Conservation (phyloP, 2,797 vertebrate species). For the Acestrorhynchus altus region DNA sequence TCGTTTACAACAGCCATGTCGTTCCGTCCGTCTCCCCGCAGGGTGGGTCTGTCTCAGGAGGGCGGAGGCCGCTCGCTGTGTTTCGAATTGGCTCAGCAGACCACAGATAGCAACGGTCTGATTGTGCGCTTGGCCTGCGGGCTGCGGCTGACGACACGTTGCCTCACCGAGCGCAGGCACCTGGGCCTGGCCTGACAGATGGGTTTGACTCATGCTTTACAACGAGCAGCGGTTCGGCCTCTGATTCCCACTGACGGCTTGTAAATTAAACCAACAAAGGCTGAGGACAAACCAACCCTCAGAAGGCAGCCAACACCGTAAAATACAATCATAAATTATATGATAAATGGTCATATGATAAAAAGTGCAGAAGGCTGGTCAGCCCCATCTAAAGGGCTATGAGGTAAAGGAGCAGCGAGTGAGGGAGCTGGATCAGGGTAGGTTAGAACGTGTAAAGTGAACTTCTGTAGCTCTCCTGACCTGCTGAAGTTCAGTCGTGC, state of each 20-base stretch:
- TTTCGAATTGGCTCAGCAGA: constrained; percentile 70
- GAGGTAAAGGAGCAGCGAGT: not conserved
- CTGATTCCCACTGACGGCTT: constrained; percentile 1
- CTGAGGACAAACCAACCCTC: not conserved
- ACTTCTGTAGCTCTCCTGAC: no score
- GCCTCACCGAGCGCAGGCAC: not conserved
- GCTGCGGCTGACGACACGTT: constrained; percentile 12
- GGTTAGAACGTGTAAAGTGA: not conserved
- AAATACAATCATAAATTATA: constrained; percentile 16
- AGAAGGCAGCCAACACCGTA: not conserved
- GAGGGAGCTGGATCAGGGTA: not conserved
- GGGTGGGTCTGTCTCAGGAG: constrained; percentile 25
- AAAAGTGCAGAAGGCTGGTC: not conserved
- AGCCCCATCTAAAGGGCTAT: not conserved
- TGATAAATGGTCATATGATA: constrained; percentile 3
- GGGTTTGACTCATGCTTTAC: constrained; percentile 33
- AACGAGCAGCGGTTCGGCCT: constrained; percentile 8
- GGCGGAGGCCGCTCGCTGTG: constrained; percentile 15
- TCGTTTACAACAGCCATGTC: constrained; percentile 29
- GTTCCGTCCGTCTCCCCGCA: constrained; percentile 11
- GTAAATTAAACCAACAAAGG: constrained; percentile 13
- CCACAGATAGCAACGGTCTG: constrained; percentile 63
- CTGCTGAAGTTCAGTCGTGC: no score
- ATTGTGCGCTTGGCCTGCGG: constrained; percentile 28
- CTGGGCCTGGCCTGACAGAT: constrained; percentile 31